These are phyloP conservation scores for Drosophila nigrodunni DNA, from an alignment of 1,140 invertebrate species.

Conservation along the genomic window DNA sequence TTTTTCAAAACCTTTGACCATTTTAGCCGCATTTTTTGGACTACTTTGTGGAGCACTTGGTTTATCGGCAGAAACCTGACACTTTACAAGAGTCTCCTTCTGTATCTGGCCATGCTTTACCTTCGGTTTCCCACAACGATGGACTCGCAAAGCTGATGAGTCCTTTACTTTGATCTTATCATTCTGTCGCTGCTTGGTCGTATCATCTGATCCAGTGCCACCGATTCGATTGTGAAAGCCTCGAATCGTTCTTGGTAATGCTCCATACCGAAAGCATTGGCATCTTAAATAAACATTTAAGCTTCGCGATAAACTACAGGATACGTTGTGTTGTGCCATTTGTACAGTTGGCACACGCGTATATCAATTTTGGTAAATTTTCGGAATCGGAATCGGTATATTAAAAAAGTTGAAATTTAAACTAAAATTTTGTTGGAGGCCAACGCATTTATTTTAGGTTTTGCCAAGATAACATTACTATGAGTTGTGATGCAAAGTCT, in stretches of 20 bases:
- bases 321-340: slow-evolving; percentile 8
- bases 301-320: not conserved
- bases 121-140: not conserved
- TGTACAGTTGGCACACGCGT: not conserved
- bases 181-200: not conserved
- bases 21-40: not conserved
- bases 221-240: not conserved
- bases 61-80: not conserved
- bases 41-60: not conserved
- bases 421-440: slow-evolving; percentile 2
- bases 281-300: not conserved
- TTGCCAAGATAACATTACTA: not conserved
- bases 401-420: not conserved
- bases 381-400: not conserved
- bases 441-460: slow-evolving; percentile 5
- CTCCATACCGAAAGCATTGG: not conserved
- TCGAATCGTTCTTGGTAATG: not conserved
- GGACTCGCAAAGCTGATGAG: not conserved
- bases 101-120: not conserved
- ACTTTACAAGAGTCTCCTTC: not conserved
- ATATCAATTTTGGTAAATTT: slow-evolving; percentile 3
- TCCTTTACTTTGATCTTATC: not conserved
- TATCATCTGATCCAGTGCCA: not conserved
- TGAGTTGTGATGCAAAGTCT: not conserved
- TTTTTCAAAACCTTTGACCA: not conserved